phyloP scores from a whole-genome alignment of 2,888 invertebrate species.

The Polydrusus cervinus region DNA sequence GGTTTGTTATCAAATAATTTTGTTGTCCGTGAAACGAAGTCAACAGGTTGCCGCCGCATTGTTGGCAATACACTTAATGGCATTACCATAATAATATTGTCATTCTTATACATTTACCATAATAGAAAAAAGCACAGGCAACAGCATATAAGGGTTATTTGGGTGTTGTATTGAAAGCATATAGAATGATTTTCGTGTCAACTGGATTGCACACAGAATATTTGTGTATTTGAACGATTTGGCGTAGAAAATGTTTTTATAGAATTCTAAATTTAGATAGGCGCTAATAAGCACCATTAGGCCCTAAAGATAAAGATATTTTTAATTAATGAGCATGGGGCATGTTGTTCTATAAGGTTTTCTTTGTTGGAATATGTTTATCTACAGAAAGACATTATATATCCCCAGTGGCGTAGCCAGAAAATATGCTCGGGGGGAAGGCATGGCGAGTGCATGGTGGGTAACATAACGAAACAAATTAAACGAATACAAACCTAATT shows the following conservation, averaged over 20 bases:
- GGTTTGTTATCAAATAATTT: slow-evolving; percentile 71
- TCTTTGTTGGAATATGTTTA: too few relatives aligned
- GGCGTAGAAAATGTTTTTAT: slow-evolving; percentile 22
- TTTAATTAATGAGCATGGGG: too few relatives aligned
- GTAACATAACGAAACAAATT: too few relatives aligned
- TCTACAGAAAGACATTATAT: too few relatives aligned
- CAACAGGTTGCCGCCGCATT: slow-evolving; percentile 71
- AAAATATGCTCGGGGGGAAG: too few relatives aligned
- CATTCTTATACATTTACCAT: slow-evolving; percentile 71
- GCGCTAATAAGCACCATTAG: too few relatives aligned
- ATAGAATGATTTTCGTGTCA: slow-evolving; percentile 35
- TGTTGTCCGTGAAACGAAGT: slow-evolving; percentile 70
- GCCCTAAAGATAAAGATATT: too few relatives aligned
- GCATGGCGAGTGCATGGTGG: too few relatives aligned
- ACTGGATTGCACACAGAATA: slow-evolving; percentile 35
- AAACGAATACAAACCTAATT: too few relatives aligned
- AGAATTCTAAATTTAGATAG: too few relatives aligned
- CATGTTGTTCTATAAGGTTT: too few relatives aligned
- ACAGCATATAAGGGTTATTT: slow-evolving; percentile 45
- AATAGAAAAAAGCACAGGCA: slow-evolving; percentile 60
- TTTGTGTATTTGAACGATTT: slow-evolving; percentile 37
- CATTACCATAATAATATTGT: slow-evolving; percentile 73
- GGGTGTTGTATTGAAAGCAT: slow-evolving; percentile 41
- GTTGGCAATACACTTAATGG: slow-evolving; percentile 70
- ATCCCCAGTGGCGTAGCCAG: too few relatives aligned